phyloP scores from a whole-genome alignment of 2,113 vertebrate species.

The Terrapene triunguis region DNA sequence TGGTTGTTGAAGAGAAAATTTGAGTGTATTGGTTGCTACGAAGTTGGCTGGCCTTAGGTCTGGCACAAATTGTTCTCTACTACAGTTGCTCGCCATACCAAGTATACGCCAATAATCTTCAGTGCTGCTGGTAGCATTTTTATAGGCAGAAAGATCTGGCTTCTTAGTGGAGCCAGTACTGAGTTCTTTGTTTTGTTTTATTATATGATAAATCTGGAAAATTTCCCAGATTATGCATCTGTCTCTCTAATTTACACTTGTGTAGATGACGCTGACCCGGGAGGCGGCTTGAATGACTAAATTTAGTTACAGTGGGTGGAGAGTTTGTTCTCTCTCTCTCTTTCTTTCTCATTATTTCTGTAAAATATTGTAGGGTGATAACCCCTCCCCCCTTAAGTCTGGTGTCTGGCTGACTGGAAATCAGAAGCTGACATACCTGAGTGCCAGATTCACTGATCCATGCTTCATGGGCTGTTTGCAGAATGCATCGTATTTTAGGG shows the following conservation, averaged over 20 bases:
- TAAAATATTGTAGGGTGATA: background rate
- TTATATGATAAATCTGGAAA: constrained; percentile 23
- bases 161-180: constrained; percentile 1
- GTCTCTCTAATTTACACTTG: constrained; percentile 25
- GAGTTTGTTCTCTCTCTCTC: background rate
- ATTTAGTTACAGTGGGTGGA: background rate
- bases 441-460: background rate
- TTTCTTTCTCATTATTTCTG: constrained; percentile 23
- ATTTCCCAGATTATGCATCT: background rate
- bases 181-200: background rate
- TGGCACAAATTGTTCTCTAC: constrained; percentile 23
- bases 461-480: background rate
- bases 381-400: background rate
- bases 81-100: constrained; percentile 24
- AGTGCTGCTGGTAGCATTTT: constrained; percentile 5
- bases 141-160: constrained; percentile 5
- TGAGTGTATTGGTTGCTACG: constrained; percentile 55
- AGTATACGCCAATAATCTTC: constrained; percentile 36
- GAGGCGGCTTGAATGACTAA: background rate
- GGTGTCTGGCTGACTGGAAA: background rate
- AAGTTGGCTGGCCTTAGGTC: constrained; percentile 30
- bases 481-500: background rate
- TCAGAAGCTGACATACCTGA: background rate
- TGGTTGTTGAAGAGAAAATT: constrained; percentile 41
- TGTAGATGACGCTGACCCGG: constrained; percentile 45